These are phyloP conservation scores for Lepidochrysops patricia DNA, from an alignment of 2,888 invertebrate genomes.

Conservation along the genomic window DNA sequence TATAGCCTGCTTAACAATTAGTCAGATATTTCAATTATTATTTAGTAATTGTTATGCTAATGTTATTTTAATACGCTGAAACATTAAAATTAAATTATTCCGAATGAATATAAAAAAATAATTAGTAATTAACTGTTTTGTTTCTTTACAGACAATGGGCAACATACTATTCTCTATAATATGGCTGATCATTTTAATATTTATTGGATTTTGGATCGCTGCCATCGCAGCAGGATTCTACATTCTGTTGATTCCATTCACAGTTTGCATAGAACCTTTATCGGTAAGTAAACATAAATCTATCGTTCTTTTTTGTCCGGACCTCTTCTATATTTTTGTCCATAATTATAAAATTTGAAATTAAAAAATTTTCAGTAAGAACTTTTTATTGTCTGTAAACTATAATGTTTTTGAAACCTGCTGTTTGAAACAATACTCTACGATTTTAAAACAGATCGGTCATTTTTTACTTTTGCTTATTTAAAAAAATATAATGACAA, in stretches of 20 bases:
- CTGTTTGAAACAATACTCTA: too few relatives aligned
- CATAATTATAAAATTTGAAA: too few relatives aligned
- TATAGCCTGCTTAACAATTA: too few relatives aligned
- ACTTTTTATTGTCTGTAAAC: too few relatives aligned
- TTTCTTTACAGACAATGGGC: constrained; percentile 69
- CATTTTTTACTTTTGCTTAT: too few relatives aligned
- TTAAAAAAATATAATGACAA: too few relatives aligned
- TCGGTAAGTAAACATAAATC: constrained; percentile 73
- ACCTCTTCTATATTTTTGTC: too few relatives aligned
- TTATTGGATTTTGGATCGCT: constrained; percentile 80
- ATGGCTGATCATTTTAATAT: constrained; percentile 81
- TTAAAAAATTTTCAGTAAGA: too few relatives aligned
- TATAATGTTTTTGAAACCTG: too few relatives aligned
- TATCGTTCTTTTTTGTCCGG: too few relatives aligned
- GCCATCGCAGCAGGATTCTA: constrained; percentile 80
- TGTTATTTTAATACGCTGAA: background rate
- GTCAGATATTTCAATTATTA: background rate
- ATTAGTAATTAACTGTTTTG: constrained; percentile 8
- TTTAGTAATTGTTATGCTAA: background rate
- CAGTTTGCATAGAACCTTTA: constrained; percentile 79
- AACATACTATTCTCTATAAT: constrained; percentile 79
- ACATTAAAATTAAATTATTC: background rate
- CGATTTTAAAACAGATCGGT: too few relatives aligned
- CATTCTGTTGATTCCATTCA: constrained; percentile 78
- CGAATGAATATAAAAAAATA: background rate